These are phyloP conservation scores for Oscheius sp. DNA, from an alignment of 2,888 invertebrate genomes.

Conservation along the genomic window DNA sequence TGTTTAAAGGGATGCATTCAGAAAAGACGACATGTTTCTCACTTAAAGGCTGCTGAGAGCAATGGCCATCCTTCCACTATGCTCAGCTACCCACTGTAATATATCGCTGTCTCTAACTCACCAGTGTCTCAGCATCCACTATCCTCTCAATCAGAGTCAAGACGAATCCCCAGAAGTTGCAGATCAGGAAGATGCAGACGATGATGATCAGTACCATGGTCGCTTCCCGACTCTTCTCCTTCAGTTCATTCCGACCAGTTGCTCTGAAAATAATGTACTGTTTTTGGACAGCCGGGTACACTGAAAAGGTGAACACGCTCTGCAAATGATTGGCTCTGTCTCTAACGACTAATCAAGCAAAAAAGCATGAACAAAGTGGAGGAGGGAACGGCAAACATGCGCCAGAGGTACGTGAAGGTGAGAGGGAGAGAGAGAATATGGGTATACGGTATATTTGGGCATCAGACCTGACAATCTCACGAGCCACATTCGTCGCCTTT, in stretches of 20 bases:
- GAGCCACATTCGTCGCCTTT: constrained; percentile 46
- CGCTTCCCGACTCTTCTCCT: constrained; percentile 68
- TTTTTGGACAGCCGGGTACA: not conserved
- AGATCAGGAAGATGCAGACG: constrained; percentile 69
- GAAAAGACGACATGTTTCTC: too few species aligned
- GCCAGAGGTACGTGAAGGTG: constrained; percentile 22
- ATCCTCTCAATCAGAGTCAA: constrained; percentile 65
- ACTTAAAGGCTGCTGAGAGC: too few species aligned
- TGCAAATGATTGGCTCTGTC: not conserved
- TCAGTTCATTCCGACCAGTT: constrained; percentile 57
- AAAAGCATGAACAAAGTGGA: not conserved
- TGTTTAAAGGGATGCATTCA: too few species aligned
- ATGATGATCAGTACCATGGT: constrained; percentile 68
- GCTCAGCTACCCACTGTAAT: too few species aligned
- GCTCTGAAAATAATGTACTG: constrained; percentile 45
- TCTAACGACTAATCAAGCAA: not conserved
- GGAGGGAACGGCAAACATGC: constrained; percentile 7
- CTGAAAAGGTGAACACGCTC: not conserved
- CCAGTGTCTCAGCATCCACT: constrained; percentile 56
- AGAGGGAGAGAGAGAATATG: not conserved
- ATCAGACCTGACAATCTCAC: constrained; percentile 55
- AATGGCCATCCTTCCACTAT: too few species aligned
- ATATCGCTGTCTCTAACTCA: constrained; percentile 2
- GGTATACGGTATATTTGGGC: not conserved
- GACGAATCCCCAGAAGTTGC: constrained; percentile 72